These are phyloP conservation scores for Cheilosia variabilis DNA, from an alignment of 2,888 invertebrate species.

Conservation along the genomic window DNA sequence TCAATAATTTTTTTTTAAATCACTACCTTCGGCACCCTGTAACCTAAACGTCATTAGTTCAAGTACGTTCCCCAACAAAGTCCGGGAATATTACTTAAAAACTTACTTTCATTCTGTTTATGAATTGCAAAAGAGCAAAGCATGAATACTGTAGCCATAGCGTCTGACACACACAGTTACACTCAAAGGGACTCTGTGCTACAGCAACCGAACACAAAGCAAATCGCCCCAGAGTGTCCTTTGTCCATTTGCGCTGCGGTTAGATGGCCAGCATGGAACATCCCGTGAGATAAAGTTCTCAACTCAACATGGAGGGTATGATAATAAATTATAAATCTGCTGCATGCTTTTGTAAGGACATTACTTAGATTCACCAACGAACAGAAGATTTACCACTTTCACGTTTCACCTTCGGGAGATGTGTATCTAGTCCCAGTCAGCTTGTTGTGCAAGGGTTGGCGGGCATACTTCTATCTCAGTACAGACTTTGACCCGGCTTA, in stretches of 20 bases:
- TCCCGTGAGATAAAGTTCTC: constrained; percentile 28
- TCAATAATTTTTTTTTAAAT: no score
- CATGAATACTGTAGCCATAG: background rate
- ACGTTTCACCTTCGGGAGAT: constrained; percentile 17
- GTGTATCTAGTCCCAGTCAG: background rate
- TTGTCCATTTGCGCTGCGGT: background rate
- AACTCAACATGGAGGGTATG: constrained; percentile 21
- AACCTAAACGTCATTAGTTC: no score
- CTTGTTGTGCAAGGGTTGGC: no score
- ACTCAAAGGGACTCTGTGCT: background rate
- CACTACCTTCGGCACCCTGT: no score
- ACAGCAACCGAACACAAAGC: background rate
- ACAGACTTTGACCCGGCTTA: background rate
- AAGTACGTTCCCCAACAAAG: background rate
- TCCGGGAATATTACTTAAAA: constrained; percentile 13
- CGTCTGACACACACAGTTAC: background rate
- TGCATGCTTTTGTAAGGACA: constrained; percentile 6
- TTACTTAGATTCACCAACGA: constrained; percentile 9
- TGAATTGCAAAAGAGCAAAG: constrained; percentile 5
- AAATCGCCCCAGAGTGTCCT: constrained; percentile 2
- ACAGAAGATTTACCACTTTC: constrained; percentile 46
- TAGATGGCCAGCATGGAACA: background rate
- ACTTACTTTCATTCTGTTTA: constrained; percentile 12
- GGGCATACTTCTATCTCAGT: no score
- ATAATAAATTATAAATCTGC: constrained; percentile 29